Evolutionary conservation across 2,113 vertebrate genomes (phyloP).

Genomic region (Phrynocephalus versicolor): DNA sequence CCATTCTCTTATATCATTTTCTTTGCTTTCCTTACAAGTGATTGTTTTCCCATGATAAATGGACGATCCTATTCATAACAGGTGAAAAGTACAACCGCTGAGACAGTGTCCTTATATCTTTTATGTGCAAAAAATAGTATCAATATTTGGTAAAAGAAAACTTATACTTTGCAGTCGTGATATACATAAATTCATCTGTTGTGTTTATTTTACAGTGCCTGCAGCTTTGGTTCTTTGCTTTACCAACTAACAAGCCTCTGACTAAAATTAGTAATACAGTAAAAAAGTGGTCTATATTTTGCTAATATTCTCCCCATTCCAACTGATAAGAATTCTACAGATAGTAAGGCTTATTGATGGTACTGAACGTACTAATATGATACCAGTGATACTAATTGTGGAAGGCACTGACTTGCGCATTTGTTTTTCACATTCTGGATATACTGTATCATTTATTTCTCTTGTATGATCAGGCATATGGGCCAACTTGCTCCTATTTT

Average conservation of each 20-base stretch:
- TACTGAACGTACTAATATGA: too few species aligned
- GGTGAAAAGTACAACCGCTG: background rate
- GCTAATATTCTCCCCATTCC: background rate
- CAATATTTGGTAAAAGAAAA: background rate
- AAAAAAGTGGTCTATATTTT: background rate
- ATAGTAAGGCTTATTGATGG: too few species aligned
- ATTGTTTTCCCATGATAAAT: slow-evolving; percentile 7
- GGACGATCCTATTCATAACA: background rate
- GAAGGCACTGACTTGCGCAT: too few species aligned
- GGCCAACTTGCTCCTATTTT: background rate
- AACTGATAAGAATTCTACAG: too few species aligned
- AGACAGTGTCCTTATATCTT: slow-evolving; percentile 13
- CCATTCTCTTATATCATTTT: slow-evolving; percentile 5
- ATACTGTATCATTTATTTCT: too few species aligned
- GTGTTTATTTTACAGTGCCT: background rate
- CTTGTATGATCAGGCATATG: too few species aligned
- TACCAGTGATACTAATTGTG: too few species aligned
- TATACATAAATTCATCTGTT: background rate
- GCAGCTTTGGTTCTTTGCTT: background rate
- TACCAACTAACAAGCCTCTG: background rate
- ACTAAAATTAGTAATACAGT: background rate
- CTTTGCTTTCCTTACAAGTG: slow-evolving; percentile 1
- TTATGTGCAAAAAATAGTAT: slow-evolving; percentile 1
- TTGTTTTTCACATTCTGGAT: too few species aligned
- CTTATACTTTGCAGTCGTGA: background rate